Conservation (phyloP, 2,797 vertebrate genomes). For the Tadarida brasiliensis region DNA sequence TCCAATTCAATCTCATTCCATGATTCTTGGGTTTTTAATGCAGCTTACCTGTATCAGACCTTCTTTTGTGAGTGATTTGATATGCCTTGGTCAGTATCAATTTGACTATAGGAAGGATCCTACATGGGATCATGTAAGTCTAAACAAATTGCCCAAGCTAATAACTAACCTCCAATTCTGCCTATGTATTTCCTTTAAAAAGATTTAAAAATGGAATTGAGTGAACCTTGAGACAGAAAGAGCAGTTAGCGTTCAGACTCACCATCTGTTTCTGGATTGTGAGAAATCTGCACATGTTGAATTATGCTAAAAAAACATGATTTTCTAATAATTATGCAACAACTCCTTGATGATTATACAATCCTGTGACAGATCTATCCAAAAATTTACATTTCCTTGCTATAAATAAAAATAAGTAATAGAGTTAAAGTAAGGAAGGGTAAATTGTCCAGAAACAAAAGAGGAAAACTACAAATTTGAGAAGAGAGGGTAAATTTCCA, state of each 20-base stretch:
- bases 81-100: not conserved
- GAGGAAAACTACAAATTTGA: not conserved
- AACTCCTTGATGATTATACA: not conserved
- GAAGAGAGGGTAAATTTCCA: not conserved
- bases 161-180: not conserved
- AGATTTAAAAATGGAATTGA: not conserved
- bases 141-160: not conserved
- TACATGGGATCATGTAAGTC: not conserved
- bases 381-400: not conserved
- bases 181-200: not conserved
- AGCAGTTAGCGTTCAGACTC: not conserved
- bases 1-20: not conserved
- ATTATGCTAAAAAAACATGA: not conserved
- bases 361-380: not conserved
- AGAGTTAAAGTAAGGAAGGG: not conserved
- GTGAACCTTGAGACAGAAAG: not conserved
- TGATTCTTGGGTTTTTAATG: not conserved
- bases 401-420: not conserved
- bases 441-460: not conserved
- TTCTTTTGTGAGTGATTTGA: slow-evolving; percentile 8
- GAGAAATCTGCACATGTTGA: not conserved
- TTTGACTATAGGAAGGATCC: not conserved
- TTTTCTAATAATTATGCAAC: slow-evolving; percentile 47
- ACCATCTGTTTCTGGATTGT: not conserved
- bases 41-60: not conserved